Base-by-base conservation (phyloP, 1,140 invertebrate genomes). In the Micrasema minimum region DNA sequence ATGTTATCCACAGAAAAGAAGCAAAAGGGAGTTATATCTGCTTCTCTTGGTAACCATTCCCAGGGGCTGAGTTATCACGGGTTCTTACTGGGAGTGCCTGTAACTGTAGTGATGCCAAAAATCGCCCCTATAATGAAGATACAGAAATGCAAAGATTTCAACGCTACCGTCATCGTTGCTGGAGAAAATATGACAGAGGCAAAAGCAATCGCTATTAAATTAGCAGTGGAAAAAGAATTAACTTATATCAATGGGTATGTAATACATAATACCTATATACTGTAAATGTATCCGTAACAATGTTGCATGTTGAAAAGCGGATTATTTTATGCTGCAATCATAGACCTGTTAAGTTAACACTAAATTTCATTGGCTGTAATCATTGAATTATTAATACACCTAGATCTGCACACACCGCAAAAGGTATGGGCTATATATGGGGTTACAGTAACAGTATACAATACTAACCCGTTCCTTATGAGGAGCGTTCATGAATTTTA, bases 41-140 rank as follows among this genome's bases (percentile, higher is more conserved):
- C 96, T 0, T 96, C 94, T 10, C 86, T 96, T 37, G 96, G 96
- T 0, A 98, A 98, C 80, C 96, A 98, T 81, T 96, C 96, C 0
- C 80, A 86, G 75, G 96, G 92, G 0, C 82, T 98, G 7, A 90
- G 90, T 68, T 98, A 96, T 79, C 96, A 98, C 79, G 96, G 95
- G 1, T 85, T 90, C 72, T 85, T 89, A 67, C 84, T 98, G 0
- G 86, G 88, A 5, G 92, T 98, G 48, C 91, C 93, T 0, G 91
- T 96, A 0, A 96, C 94, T 0, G 96, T 98, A 1, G 93, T 98
- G 0, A 98, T 98, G 96, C 96, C 96, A 0, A 89, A 91, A 11
- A 88, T 93, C 1, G 94, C 94, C 0, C 93, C 94, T 0, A 93
- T 98, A 45, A 97, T 97, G 94, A 98, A 98, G 83, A 91, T 98